Conservation (phyloP, 2,113 vertebrate species). For the Xenopus laevis region DNA sequence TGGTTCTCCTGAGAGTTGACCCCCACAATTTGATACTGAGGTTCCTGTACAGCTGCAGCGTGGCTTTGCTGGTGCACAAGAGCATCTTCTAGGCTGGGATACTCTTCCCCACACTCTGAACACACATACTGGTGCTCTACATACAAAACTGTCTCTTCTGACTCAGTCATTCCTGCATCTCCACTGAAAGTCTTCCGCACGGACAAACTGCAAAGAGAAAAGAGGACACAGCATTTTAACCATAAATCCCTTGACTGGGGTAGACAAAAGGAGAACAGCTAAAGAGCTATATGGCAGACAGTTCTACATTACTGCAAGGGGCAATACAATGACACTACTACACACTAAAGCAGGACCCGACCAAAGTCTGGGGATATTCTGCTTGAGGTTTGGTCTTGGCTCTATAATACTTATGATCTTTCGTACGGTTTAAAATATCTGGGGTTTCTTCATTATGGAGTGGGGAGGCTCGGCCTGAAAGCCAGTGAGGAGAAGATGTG, state of each 20-base stretch:
- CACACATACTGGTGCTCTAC: conserved; percentile 82
- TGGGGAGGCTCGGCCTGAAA: too few relatives aligned
- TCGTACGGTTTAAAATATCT: too few relatives aligned
- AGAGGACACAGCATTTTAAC: neutral
- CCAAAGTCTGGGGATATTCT: too few relatives aligned
- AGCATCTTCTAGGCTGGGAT: conserved; percentile 80
- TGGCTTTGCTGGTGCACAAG: conserved; percentile 82
- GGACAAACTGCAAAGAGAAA: conserved; percentile 25
- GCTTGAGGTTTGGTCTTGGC: too few relatives aligned
- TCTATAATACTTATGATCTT: too few relatives aligned
- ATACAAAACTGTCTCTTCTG: conserved; percentile 57
- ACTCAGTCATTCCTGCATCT: conserved; percentile 57
- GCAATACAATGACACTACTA: too few relatives aligned
- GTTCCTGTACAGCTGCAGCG: conserved; percentile 66
- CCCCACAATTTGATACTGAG: conserved; percentile 57
- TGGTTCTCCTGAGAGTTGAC: conserved; percentile 55
- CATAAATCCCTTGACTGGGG: neutral
- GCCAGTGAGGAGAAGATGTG: too few relatives aligned
- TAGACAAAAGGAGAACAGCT: neutral
- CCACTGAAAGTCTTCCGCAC: conserved; percentile 67
- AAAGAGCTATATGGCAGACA: too few relatives aligned
- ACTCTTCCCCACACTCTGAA: conserved; percentile 86
- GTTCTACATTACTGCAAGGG: too few relatives aligned
- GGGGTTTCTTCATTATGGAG: too few relatives aligned
- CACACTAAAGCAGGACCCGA: too few relatives aligned